Evolutionary conservation across 1,140 invertebrate species (phyloP).

Genomic region (Lasioglossum albipes): DNA sequence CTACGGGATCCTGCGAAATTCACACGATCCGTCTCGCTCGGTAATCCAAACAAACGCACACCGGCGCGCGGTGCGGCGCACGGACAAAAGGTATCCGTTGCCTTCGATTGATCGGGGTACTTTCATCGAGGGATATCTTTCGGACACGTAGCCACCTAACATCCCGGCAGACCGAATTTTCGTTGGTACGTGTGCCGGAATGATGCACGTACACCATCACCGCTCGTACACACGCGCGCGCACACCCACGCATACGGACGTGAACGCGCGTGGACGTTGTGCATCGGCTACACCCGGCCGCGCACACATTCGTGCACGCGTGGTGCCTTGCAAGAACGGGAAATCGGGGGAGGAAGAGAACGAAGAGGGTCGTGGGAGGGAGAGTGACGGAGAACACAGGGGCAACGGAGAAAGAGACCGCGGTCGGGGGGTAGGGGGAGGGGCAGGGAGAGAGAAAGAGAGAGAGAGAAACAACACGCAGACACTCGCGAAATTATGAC

Average conservation of each 20-base stretch:
- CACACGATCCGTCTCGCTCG: conserved; percentile 34
- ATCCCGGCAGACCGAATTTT: conserved; percentile 58
- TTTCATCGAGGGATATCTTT: conserved; percentile 65
- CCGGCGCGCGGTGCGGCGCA: conserved; percentile 16
- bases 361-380: background rate
- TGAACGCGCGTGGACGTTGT: conserved; percentile 30
- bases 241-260: background rate
- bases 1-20: conserved; percentile 31
- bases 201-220: conserved; percentile 26
- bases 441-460: background rate
- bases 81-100: conserved; percentile 48
- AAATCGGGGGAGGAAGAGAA: conserved; percentile 46
- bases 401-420: background rate
- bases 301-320: conserved; percentile 9
- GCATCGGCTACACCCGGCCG: conserved; percentile 5
- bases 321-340: conserved; percentile 58
- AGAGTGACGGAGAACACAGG: conserved; percentile 9
- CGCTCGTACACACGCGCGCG: background rate
- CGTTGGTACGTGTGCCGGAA: conserved; percentile 33
- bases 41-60: conserved; percentile 41
- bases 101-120: conserved; percentile 66
- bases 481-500: conserved; percentile 73
- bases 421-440: no score
- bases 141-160: conserved; percentile 63
- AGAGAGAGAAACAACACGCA: conserved; percentile 56